Base-by-base conservation (phyloP, 2,113 vertebrate species). In the Xenopus borealis region DNA sequence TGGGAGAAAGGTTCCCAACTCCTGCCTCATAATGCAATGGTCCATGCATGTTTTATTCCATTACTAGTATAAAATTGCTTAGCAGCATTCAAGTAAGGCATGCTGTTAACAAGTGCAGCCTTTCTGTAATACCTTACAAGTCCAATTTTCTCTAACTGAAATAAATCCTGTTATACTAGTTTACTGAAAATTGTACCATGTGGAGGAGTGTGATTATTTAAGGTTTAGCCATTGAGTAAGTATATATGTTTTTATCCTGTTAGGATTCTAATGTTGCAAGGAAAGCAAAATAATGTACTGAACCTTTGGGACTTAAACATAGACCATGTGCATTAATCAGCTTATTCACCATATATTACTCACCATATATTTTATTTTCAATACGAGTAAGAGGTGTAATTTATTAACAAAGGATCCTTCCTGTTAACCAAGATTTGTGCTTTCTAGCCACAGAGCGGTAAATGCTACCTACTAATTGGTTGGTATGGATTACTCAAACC, bases 31-130 rank as follows among this genome's bases (percentile, higher is more conserved):
- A 75, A 75, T 69, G 73, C 73, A 75, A 69, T 75, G 73, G 33
- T 9, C 72, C 65, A 65, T 75, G 72, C 72, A 75, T 75, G 72
- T 62, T 75, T 68, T 75, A 75, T 75, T 75, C 65, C 72, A 50
- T 68, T 62, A 68, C 65, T 52, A 65, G 72, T 75, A 62, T 68
- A 75, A 75, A 75, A 75, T 75, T 68, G 72, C 72, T 66, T 68
- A 68, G 46, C 65, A 68, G 72, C 65, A 62, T 68, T 75, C 33
- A 40, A 40, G 33, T 40, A 40, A 40, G 33, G 66, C 73, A 13
- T 67, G 53, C 58, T 62, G 45, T 69, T 75, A 75, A 63, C 58
- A 75, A 75, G 66, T 75, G 72, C 46, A 50, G 57, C 66, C 19
- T 53, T 67, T 62, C 7, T 23, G 45, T 62, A 52, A 33, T 50